Conservation (phyloP, 2,888 invertebrate species). For the Pyrocoelia pectoralis region DNA sequence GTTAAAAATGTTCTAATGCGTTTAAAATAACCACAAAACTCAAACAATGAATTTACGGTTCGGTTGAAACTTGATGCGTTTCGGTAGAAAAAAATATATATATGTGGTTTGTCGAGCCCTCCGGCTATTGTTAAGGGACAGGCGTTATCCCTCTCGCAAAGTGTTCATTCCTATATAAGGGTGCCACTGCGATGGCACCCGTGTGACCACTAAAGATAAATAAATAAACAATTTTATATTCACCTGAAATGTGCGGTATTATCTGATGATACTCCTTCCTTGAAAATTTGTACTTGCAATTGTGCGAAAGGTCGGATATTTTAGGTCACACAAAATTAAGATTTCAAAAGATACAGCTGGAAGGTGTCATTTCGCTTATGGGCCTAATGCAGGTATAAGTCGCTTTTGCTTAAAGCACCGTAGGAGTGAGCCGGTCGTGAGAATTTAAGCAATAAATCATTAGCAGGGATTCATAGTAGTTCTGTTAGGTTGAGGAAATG, state of each 20-base stretch:
- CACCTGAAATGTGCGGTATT: conserved; percentile 15
- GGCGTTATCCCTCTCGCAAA: conserved; percentile 33
- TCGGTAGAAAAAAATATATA: conserved; percentile 46
- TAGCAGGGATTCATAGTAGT: conserved; percentile 15
- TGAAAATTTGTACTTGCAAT: background rate
- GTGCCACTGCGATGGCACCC: conserved; percentile 25
- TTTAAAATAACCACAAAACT: conserved; percentile 5
- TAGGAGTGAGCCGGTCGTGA: conserved; percentile 44
- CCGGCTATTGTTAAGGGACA: conserved; percentile 46
- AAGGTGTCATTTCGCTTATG: conserved; percentile 47
- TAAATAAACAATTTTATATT: conserved; percentile 37
- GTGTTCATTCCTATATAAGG: conserved; percentile 26
- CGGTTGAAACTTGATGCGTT: conserved; percentile 48
- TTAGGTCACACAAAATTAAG: conserved; percentile 50
- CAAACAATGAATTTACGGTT: conserved; percentile 48
- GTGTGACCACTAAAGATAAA: conserved; percentile 38
- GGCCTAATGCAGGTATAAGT: conserved; percentile 31
- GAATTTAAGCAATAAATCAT: conserved; percentile 43
- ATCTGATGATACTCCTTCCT: background rate
- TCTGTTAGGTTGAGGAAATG: conserved; percentile 47
- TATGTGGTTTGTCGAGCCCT: conserved; percentile 56
- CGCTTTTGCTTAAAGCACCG: conserved; percentile 26
- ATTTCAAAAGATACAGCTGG: conserved; percentile 52
- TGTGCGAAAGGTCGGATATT: background rate
- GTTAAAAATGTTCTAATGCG: background rate